A percentile compares a stretch with the other conserved stretches of the same genome.
These are phyloP conservation scores for Helobdella robusta DNA, from an alignment of 2,888 invertebrate genomes.

Conservation along the genomic window DNA sequence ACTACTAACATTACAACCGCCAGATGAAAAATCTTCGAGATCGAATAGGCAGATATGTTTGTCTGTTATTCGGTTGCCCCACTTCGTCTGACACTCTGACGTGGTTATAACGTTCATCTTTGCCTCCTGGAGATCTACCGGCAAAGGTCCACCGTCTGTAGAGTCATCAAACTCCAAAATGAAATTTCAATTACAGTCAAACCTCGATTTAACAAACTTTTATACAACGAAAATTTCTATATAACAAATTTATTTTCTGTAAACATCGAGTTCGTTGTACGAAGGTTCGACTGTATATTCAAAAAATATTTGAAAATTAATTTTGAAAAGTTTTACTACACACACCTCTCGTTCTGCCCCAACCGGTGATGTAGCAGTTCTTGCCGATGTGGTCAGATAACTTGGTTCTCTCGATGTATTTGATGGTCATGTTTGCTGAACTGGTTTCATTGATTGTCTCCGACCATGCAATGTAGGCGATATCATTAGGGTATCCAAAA, in stretches of 20 bases:
- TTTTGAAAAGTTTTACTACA: background rate
- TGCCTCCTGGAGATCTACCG: conserved; percentile 16
- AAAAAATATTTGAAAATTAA: too few relatives aligned
- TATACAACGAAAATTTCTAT: too few relatives aligned
- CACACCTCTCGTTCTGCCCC: conserved; percentile 27
- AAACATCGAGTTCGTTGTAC: too few relatives aligned
- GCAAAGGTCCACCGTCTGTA: conserved; percentile 16
- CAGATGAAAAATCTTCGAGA: background rate
- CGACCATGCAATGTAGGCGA: conserved; percentile 11
- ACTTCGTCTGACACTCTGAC: background rate
- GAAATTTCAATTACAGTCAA: background rate
- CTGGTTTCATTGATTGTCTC: conserved; percentile 7
- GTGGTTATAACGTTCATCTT: conserved; percentile 15
- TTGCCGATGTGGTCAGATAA: conserved; percentile 12
- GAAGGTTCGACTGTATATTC: too few relatives aligned
- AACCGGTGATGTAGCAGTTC: conserved; percentile 27
- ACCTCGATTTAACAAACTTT: background rate
- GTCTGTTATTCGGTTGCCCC: background rate
- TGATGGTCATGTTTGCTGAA: conserved; percentile 10
- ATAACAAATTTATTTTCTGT: too few relatives aligned
- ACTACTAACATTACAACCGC: conserved; percentile 23
- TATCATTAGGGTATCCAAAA: conserved; percentile 24
- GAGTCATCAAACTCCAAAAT: background rate
- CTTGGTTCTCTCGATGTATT: conserved; percentile 19
- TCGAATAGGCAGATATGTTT: conserved; percentile 24